A percentile compares a stretch with the other conserved stretches of the same genome.
phyloP scores from a whole-genome alignment of 2,888 invertebrate species.

The Drosophila anomelani region DNA sequence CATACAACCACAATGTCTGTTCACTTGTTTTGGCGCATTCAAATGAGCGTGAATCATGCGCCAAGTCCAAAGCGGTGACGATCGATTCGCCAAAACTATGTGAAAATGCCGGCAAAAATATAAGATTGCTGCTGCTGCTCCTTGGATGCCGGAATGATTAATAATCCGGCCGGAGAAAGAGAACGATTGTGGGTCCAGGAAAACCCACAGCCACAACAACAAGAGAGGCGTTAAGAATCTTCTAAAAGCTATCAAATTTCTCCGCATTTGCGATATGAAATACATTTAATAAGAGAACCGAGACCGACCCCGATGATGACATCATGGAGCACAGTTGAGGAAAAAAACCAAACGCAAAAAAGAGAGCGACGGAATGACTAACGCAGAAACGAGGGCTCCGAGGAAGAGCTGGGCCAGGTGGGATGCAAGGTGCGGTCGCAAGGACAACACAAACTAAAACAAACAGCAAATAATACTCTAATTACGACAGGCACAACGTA shows the following conservation, averaged over 20 bases:
- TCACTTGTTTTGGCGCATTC: conserved; percentile 21
- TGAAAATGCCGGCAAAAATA: conserved; percentile 20
- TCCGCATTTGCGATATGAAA: conserved; percentile 28
- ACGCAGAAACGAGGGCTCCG: conserved; percentile 8
- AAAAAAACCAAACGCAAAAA: conserved; percentile 24
- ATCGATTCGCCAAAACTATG: conserved; percentile 31
- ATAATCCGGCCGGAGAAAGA: neutral
- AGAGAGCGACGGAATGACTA: conserved; percentile 32
- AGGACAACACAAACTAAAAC: conserved; percentile 22
- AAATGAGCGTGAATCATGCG: conserved; percentile 43
- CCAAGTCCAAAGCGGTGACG: conserved; percentile 25
- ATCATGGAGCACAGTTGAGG: conserved; percentile 25
- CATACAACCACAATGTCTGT: conserved; percentile 6
- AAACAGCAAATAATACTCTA: conserved; percentile 34
- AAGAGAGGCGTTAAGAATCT: conserved; percentile 3
- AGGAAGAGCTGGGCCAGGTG: conserved; percentile 19
- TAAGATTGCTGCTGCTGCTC: conserved; percentile 14
- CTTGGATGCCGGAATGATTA: conserved; percentile 10
- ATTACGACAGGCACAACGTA: conserved; percentile 19
- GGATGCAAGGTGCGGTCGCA: conserved; percentile 48
- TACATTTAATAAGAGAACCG: conserved; percentile 25
- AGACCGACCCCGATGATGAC: conserved; percentile 33
- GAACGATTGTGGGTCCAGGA: neutral
- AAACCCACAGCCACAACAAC: neutral
- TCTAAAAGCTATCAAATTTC: conserved; percentile 25